These are phyloP conservation scores for Lepidurus arcticus DNA, from an alignment of 1,140 invertebrate genomes.

Conservation along the genomic window DNA sequence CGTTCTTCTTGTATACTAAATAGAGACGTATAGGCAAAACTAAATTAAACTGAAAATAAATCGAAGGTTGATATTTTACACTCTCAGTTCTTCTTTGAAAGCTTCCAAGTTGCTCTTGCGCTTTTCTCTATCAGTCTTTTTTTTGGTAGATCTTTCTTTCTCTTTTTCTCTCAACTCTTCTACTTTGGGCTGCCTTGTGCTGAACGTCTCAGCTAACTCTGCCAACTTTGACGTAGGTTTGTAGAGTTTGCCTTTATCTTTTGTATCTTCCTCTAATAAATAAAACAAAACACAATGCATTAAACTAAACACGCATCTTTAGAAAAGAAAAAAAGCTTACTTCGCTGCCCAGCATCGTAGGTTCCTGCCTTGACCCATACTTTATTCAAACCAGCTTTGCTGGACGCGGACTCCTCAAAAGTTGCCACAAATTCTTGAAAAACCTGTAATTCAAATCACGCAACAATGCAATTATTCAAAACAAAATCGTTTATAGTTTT, in stretches of 20 bases:
- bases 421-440: conserved; percentile 97
- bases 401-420: conserved; percentile 79
- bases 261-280: conserved; percentile 71
- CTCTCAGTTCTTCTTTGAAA: conserved; percentile 91
- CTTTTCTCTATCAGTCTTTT: conserved; percentile 78
- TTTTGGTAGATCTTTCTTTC: conserved; percentile 63
- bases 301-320: background rate
- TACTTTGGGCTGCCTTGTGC: conserved; percentile 40
- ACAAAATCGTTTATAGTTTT: background rate
- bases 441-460: conserved; percentile 51
- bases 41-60: background rate
- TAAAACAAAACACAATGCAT: conserved; percentile 33
- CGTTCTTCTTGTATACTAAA: conserved; percentile 90
- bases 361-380: conserved; percentile 95
- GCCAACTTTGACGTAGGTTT: conserved; percentile 79
- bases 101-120: conserved; percentile 58
- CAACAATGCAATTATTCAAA: conserved; percentile 31
- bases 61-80: conserved; percentile 52
- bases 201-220: conserved; percentile 53
- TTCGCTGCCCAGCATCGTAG: conserved; percentile 88
- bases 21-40: conserved; percentile 35
- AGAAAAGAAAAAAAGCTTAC: conserved; percentile 48
- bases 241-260: conserved; percentile 85
- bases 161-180: conserved; percentile 40
- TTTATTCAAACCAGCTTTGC: conserved; percentile 63